phyloP scores from a whole-genome alignment of 2,888 invertebrate species.

The Apoda limacodes region DNA sequence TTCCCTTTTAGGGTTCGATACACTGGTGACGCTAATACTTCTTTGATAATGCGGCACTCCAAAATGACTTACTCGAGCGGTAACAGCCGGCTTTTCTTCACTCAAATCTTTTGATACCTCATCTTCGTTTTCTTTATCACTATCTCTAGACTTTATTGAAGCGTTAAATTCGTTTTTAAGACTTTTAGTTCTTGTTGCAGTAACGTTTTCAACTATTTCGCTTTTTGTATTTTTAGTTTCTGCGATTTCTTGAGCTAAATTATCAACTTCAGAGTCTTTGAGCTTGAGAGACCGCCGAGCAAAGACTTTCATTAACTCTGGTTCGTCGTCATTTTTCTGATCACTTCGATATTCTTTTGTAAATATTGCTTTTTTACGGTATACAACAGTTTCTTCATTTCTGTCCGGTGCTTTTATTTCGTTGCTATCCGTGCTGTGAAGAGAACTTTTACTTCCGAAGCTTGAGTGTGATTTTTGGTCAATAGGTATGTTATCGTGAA shows the following conservation, averaged over 20 bases:
- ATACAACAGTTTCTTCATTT: constrained; percentile 61
- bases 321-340: constrained; percentile 75
- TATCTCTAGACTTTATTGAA: constrained; percentile 73
- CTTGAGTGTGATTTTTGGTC: constrained; percentile 60
- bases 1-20: constrained; percentile 48
- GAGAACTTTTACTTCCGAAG: constrained; percentile 61
- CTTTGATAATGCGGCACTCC: constrained; percentile 56
- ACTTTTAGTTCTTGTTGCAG: constrained; percentile 41
- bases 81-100: constrained; percentile 51
- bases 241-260: constrained; percentile 69
- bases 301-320: constrained; percentile 85
- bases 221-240: constrained; percentile 46
- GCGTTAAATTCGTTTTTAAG: constrained; percentile 62
- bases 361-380: constrained; percentile 67
- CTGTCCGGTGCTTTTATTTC: constrained; percentile 50
- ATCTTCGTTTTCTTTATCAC: constrained; percentile 79
- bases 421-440: constrained; percentile 57
- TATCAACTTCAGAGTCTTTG: constrained; percentile 76
- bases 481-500: constrained; percentile 57
- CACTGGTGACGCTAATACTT: constrained; percentile 55
- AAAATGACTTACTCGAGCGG: constrained; percentile 56
- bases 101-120: constrained; percentile 28
- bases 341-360: constrained; percentile 47
- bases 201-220: constrained; percentile 29
- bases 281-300: constrained; percentile 83